Percentiles rank a stretch among this genome's conserved stretches.
These are phyloP conservation scores for Luscinia luscinia DNA, from an alignment of 2,797 vertebrate genomes.

Conservation along the genomic window DNA sequence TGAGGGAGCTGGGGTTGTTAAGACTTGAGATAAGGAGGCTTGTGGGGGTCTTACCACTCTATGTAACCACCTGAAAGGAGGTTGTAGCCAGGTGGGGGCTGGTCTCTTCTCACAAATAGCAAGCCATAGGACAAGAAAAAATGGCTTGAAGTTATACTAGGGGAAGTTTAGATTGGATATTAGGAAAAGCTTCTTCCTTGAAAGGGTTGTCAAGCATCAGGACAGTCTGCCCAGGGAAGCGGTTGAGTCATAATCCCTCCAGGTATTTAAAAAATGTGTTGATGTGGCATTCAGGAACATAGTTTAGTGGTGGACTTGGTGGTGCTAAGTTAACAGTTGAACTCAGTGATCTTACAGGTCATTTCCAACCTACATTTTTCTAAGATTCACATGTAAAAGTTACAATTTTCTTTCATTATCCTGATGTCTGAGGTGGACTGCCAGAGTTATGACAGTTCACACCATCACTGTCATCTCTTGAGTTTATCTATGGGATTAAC, in stretches of 20 bases:
- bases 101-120: not conserved
- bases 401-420: not conserved
- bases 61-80: not conserved
- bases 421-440: not conserved
- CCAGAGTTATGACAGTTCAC: not conserved
- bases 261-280: not conserved
- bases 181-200: not conserved
- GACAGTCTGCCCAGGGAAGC: not conserved
- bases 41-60: not conserved
- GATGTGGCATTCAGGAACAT: not conserved
- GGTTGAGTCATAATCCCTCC: not conserved
- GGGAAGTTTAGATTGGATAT: not conserved
- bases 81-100: not conserved
- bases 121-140: not conserved
- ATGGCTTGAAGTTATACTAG: not conserved
- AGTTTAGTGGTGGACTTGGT: not conserved
- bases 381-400: not conserved
- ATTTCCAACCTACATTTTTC: not conserved
- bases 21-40: not conserved
- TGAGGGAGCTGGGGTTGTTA: not conserved
- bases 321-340: not conserved
- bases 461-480: not conserved
- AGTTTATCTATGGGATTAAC: conserved; percentile 11
- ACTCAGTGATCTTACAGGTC: not conserved
- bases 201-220: not conserved